Evolutionary conservation across 2,888 invertebrate species (phyloP).

Genomic region (Acronicta aceris): DNA sequence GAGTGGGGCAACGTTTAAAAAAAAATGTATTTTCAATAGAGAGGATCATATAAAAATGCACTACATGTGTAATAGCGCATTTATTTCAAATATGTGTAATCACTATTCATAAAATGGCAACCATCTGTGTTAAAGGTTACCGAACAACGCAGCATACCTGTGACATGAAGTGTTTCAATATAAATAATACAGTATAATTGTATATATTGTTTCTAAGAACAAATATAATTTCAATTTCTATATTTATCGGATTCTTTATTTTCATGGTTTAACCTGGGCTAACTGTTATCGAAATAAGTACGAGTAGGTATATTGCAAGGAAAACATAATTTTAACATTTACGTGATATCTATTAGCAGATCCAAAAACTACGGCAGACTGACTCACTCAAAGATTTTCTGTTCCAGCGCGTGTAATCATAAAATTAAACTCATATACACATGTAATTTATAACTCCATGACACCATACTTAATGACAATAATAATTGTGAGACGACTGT

Average conservation of each 20-base stretch:
- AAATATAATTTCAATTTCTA: no score
- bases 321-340: no score
- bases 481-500: slow-evolving; percentile 34
- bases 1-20: no score
- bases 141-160: slow-evolving; percentile 26
- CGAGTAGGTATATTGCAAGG: no score
- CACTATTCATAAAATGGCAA: slow-evolving; percentile 21
- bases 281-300: no score
- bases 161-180: slow-evolving; percentile 6
- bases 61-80: slow-evolving; percentile 7
- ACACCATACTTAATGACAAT: slow-evolving; percentile 31
- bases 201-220: no score
- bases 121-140: slow-evolving; percentile 42
- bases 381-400: background rate
- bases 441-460: slow-evolving; percentile 41
- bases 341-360: no score
- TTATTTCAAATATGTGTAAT: slow-evolving; percentile 21
- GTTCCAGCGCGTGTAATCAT: background rate
- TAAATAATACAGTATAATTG: background rate
- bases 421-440: slow-evolving; percentile 13
- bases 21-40: no score
- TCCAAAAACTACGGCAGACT: background rate
- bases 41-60: background rate
- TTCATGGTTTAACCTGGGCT: no score
- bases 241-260: no score